These are phyloP conservation scores for Galaxias olidus DNA, from an alignment of 2,797 vertebrate species.

Conservation along the genomic window DNA sequence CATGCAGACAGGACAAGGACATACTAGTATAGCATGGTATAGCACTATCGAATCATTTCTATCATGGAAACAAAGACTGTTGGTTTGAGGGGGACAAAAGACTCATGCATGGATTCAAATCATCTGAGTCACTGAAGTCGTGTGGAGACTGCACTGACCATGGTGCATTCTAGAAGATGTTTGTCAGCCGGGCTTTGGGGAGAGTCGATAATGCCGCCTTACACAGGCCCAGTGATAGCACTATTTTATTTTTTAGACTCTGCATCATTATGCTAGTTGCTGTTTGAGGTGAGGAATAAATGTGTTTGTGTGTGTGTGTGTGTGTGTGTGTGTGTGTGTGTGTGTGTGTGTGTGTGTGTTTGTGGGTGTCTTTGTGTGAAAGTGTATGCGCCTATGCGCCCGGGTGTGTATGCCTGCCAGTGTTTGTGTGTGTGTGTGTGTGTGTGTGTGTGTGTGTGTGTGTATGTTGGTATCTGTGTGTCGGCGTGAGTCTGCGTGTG, in stretches of 20 bases:
- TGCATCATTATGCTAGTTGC: conserved; percentile 58
- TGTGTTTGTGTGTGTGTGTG: neutral
- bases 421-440: conserved; percentile 23
- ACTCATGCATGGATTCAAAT: too few relatives aligned
- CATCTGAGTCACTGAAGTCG: too few relatives aligned
- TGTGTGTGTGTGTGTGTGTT: neutral
- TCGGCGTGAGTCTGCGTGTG: conserved; percentile 7
- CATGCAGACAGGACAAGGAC: too few relatives aligned
- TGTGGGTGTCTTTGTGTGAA: conserved; percentile 31
- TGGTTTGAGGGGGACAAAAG: too few relatives aligned
- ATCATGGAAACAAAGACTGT: neutral
- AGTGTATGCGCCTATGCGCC: conserved; percentile 4
- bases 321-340: conserved; percentile 2
- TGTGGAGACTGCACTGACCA: conserved; percentile 25
- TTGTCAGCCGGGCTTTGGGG: conserved; percentile 50
- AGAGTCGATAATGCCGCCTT: conserved; percentile 53
- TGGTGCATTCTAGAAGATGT: conserved; percentile 43
- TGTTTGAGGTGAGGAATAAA: conserved; percentile 35
- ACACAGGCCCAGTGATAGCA: conserved; percentile 50
- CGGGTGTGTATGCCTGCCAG: neutral
- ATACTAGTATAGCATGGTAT: too few relatives aligned
- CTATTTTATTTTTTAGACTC: conserved; percentile 56
- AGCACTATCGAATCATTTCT: neutral
- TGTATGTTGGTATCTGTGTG: conserved; percentile 41
- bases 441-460: conserved; percentile 27